Evolutionary conservation across 2,888 invertebrate genomes (phyloP), one percentile per base, ranked within the genome.

Genomic region (Orgyia antiqua): DNA sequence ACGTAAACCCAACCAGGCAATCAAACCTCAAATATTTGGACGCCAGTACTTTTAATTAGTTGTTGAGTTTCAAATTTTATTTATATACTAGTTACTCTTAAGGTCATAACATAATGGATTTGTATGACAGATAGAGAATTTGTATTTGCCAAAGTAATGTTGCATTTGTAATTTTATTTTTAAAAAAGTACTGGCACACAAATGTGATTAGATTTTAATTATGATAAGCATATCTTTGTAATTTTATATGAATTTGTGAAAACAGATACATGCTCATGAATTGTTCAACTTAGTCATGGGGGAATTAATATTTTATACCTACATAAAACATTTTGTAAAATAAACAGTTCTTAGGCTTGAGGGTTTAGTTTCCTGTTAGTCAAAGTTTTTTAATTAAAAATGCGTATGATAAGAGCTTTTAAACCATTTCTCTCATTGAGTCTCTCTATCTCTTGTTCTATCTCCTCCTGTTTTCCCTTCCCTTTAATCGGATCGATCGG

Each of bases 111-210:
- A 15, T 4, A 15, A 6, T 15, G 4, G 15, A 15, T 15, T 15
- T 4, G 15, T 15, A 6, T 15, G 15, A 4, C 6, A 4, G 15
- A 6, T 15, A 15, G 52, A 51, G 39, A 57, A 53, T 57, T 68
- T 58, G 54, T 61, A 60, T 65, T 76, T 73, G 76, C 83, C 84
- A 83, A 83, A 84, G 82, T 68, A 57, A 62, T 60, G 48, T 52
- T 74, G 79, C 76, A 82, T 80, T 83, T 80, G 59, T 76, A 67
- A 68, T 70, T 55, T 67, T 68, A 67, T 61, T 12, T 13, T 58
- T 40, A 54, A 33, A 29, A 29, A 36, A 51, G 69, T 79, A 74
- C 79, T 80, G 80, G 73, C 72, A 51, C 44, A 51, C 64, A 64
- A 68, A 66, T 68, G 65, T 47, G 46, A 48, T 58, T 68, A 67